Percentiles rank a stretch among this genome's conserved stretches.
phyloP scores from a whole-genome alignment of 2,888 invertebrate species.

The Meiosimyza platycephala region DNA sequence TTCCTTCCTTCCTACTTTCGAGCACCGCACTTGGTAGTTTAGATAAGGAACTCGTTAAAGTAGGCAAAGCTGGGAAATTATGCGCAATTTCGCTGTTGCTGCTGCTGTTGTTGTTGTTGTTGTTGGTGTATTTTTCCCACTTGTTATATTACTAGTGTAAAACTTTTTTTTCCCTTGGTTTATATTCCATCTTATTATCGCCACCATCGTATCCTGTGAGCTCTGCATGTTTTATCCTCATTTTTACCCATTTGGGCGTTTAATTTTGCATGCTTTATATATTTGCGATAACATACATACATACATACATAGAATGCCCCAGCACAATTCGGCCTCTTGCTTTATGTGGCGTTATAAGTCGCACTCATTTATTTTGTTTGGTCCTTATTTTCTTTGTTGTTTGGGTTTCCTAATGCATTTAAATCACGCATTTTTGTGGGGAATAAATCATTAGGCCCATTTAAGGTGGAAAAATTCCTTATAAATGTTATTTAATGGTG shows the following conservation, averaged over 20 bases:
- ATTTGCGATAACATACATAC: neutral
- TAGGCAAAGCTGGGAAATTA: conserved; percentile 29
- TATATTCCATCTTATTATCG: conserved; percentile 1
- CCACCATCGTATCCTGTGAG: neutral
- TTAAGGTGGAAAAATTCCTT: neutral
- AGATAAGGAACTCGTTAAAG: conserved; percentile 33
- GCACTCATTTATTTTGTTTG: conserved; percentile 1
- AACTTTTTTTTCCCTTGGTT: conserved; percentile 11
- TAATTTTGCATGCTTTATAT: conserved; percentile 20
- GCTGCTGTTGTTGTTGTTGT: neutral
- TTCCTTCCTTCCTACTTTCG: conserved; percentile 16
- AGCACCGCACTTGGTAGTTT: conserved; percentile 13
- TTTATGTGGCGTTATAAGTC: neutral
- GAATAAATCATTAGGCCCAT: conserved; percentile 19
- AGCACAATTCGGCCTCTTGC: too few species aligned
- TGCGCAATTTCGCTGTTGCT: conserved; percentile 1
- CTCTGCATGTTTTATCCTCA: too few species aligned
- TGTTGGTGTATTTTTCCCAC: neutral
- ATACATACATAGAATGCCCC: too few species aligned
- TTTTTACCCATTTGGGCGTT: neutral
- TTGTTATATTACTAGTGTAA: neutral
- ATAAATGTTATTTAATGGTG: conserved; percentile 18
- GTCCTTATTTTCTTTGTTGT: neutral
- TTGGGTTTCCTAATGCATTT: neutral
- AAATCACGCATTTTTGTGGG: conserved; percentile 15